Evolutionary conservation across 2,797 vertebrate genomes (phyloP).

Genomic region (Tauraco hartlaubi): DNA sequence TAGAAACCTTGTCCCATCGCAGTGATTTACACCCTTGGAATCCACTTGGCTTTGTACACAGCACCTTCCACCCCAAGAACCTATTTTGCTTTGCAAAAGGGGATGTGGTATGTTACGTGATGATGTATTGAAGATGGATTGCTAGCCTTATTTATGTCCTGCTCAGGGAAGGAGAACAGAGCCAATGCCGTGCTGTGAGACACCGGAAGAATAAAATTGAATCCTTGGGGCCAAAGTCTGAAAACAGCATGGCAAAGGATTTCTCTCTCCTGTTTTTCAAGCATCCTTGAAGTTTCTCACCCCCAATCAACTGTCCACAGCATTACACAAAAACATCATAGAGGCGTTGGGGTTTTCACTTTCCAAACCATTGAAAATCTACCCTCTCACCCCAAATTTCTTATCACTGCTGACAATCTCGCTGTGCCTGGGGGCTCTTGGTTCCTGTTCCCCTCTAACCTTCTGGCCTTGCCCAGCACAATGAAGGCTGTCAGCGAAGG

Average conservation of each 20-base stretch:
- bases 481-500: not conserved
- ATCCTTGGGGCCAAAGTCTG: not conserved
- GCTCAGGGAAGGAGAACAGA: not conserved
- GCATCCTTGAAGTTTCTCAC: not conserved
- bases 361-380: not conserved
- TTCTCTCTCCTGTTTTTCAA: not conserved
- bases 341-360: not conserved
- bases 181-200: not conserved
- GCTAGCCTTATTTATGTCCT: not conserved
- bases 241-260: not conserved
- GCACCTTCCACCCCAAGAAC: not conserved
- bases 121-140: not conserved
- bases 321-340: not conserved
- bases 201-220: not conserved
- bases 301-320: not conserved
- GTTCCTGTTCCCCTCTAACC: not conserved
- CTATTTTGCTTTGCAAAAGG: not conserved
- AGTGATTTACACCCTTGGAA: not conserved
- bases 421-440: not conserved
- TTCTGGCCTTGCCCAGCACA: not conserved
- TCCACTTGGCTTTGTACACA: not conserved
- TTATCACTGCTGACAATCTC: not conserved
- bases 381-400: not conserved
- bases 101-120: not conserved
- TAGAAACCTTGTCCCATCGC: rapidly evolving